Conservation (phyloP, 2,113 vertebrate genomes). For the Nothoprocta pentlandii region DNA sequence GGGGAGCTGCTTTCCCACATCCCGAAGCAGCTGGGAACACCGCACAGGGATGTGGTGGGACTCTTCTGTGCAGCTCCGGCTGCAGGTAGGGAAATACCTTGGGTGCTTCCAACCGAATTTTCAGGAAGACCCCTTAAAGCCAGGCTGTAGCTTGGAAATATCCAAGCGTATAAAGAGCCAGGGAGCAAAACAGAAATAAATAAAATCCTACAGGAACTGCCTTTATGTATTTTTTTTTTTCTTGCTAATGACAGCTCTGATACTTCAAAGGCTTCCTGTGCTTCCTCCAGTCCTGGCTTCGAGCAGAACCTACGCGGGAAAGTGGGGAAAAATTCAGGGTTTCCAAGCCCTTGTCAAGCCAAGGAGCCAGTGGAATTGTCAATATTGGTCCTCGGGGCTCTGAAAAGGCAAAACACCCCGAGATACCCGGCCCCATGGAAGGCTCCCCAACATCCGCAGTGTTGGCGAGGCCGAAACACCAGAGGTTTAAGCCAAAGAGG, state of each 20-base stretch:
- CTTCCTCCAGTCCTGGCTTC: neutral
- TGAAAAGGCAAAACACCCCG: no score
- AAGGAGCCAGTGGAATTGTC: neutral
- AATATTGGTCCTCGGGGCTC: neutral
- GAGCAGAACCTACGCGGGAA: rapidly evolving
- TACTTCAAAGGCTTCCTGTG: rapidly evolving
- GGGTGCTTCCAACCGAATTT: neutral
- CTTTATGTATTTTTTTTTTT: neutral
- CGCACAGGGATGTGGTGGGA: no score
- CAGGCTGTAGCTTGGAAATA: neutral
- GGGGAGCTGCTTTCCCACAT: no score
- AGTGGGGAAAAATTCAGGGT: neutral
- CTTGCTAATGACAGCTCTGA: neutral
- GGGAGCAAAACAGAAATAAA: neutral
- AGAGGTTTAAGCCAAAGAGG: neutral
- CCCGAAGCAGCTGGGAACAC: no score
- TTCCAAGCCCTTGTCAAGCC: neutral
- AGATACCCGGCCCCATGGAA: neutral
- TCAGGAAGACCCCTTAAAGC: neutral
- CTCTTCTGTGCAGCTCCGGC: no score
- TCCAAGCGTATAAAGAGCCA: rapidly evolving
- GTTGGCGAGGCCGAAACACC: neutral
- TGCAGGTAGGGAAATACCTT: neutral
- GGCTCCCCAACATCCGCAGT: no score
- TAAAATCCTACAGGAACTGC: neutral